phyloP scores from a whole-genome alignment of 1,140 invertebrate species.

The Temnothorax curvispinosus region DNA sequence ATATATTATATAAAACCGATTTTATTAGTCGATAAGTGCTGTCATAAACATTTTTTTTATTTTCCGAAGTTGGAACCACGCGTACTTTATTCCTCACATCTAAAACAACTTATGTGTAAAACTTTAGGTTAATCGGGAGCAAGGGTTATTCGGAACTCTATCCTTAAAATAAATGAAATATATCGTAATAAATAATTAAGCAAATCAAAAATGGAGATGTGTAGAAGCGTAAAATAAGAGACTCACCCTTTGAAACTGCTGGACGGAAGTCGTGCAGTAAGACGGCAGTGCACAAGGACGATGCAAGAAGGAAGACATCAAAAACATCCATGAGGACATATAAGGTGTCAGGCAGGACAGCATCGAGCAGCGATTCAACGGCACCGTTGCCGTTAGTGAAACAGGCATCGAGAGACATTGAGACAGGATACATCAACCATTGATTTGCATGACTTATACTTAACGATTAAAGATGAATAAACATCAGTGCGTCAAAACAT shows the following conservation, averaged over 20 bases:
- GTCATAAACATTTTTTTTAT: too few species aligned
- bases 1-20: too few species aligned
- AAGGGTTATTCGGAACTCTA: too few species aligned
- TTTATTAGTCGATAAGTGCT: too few species aligned
- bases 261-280: conserved; percentile 80
- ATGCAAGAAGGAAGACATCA: conserved; percentile 84
- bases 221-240: conserved; percentile 16
- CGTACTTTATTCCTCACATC: too few species aligned
- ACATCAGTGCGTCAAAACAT: conserved; percentile 29
- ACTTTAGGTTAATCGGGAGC: too few species aligned
- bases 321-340: conserved; percentile 84
- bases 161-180: background rate
- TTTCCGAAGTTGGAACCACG: too few species aligned
- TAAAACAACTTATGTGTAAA: too few species aligned
- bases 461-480: conserved; percentile 54
- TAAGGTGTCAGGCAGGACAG: conserved; percentile 83
- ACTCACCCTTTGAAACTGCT: conserved; percentile 85
- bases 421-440: conserved; percentile 78
- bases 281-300: conserved; percentile 83
- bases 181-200: conserved; percentile 20
- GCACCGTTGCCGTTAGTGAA: conserved; percentile 74
- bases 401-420: conserved; percentile 78
- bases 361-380: conserved; percentile 80
- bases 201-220: conserved; percentile 45
- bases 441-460: conserved; percentile 73